Evolutionary conservation across 1,140 invertebrate species (phyloP).

Genomic region (Calliopsis andreniformis): DNA sequence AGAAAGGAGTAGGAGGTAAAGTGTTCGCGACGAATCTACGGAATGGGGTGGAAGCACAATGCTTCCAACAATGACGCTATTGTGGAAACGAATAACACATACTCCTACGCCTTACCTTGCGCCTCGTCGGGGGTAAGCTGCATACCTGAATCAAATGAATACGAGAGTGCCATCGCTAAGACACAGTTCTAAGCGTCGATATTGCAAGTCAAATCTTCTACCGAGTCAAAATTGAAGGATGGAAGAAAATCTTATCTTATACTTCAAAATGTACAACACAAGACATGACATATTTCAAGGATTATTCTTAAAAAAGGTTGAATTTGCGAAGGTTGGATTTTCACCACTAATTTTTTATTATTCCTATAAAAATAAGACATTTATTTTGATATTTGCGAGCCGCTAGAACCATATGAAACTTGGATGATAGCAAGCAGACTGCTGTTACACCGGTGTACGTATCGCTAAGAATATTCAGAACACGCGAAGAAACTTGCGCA

Average conservation of each 20-base stretch:
- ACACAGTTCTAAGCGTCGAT: constrained; percentile 46
- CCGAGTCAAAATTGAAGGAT: no score
- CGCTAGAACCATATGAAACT: neutral
- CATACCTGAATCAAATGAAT: constrained; percentile 76
- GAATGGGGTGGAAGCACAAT: constrained; percentile 76
- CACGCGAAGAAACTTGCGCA: constrained; percentile 24
- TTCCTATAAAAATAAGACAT: neutral
- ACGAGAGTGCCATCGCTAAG: constrained; percentile 72
- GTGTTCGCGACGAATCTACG: constrained; percentile 76
- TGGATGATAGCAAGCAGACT: neutral
- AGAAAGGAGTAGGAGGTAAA: constrained; percentile 69
- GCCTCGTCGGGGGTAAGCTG: constrained; percentile 69
- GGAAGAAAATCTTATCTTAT: no score
- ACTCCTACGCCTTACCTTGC: constrained; percentile 72
- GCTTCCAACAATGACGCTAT: constrained; percentile 76
- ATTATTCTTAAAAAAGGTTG: no score
- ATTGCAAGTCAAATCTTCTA: no score
- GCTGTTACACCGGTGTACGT: neutral
- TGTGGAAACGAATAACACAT: constrained; percentile 78
- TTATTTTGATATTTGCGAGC: neutral
- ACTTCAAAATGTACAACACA: no score
- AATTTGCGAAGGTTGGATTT: no score
- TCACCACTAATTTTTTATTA: no score
- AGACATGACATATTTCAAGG: no score
- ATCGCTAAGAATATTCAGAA: constrained; percentile 23